phyloP scores from a whole-genome alignment of 2,888 invertebrate species.

The Pristionchus entomophagus region DNA sequence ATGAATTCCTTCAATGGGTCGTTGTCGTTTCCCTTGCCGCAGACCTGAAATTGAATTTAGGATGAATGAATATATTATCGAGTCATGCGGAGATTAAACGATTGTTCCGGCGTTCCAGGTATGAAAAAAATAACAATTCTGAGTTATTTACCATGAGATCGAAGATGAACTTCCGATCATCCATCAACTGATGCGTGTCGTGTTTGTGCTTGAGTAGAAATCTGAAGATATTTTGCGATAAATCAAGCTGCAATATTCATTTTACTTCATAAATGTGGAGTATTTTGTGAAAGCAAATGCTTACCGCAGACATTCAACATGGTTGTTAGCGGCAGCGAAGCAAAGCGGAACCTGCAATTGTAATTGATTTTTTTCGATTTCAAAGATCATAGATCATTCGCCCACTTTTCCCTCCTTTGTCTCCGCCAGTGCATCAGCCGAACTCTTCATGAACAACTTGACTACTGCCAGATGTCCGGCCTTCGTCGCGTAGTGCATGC shows the following conservation, averaged over 20 bases:
- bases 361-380: neutral
- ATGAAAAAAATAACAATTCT: too few species aligned
- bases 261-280: too few species aligned
- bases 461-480: conserved; percentile 96
- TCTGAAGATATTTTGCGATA: conserved; percentile 76
- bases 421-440: conserved; percentile 89
- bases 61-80: neutral
- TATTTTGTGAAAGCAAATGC: too few species aligned
- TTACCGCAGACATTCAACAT: conserved; percentile 88
- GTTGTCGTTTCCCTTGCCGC: conserved; percentile 85
- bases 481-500: conserved; percentile 92
- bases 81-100: too few species aligned
- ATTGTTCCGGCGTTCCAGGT: too few species aligned
- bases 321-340: conserved; percentile 97
- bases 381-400: neutral
- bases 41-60: conserved; percentile 82
- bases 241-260: too few species aligned
- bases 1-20: conserved; percentile 97
- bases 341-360: conserved; percentile 84
- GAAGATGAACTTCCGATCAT: conserved; percentile 93
- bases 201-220: conserved; percentile 97
- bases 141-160: conserved; percentile 97
- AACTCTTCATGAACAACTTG: conserved; percentile 92
- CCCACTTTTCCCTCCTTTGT: conserved; percentile 93
- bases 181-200: conserved; percentile 96